A percentile compares a stretch with the other conserved stretches of the same genome.
These are phyloP conservation scores for Trachythela sp. DNA, from an alignment of 64 coral and sea anemone species.

Conservation along the genomic window DNA sequence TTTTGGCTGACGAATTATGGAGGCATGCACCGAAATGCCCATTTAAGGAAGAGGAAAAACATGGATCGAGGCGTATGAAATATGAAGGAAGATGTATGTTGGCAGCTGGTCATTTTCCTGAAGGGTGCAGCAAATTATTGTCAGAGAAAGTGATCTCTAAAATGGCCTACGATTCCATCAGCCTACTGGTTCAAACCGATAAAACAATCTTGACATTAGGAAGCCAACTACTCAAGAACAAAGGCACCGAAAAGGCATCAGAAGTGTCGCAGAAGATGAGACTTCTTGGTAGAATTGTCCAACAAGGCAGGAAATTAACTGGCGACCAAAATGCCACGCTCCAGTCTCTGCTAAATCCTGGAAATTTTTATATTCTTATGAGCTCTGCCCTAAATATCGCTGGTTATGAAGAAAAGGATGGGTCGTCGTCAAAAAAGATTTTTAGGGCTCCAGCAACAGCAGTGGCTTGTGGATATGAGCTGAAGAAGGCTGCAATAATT, in stretches of 20 bases:
- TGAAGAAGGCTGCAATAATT: neutral
- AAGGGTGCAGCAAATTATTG: neutral
- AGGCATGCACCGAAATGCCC: neutral
- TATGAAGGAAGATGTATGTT: neutral
- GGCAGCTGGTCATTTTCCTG: neutral
- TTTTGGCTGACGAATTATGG: neutral
- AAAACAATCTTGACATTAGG: neutral
- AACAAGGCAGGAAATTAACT: neutral
- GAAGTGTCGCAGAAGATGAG: neutral
- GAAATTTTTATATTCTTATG: neutral
- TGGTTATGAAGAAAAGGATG: neutral
- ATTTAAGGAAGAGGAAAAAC: neutral
- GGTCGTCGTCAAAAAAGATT: neutral
- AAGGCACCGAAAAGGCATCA: neutral
- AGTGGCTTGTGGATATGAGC: neutral
- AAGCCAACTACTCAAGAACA: neutral
- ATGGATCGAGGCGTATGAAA: neutral
- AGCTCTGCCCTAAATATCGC: neutral
- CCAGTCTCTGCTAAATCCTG: neutral
- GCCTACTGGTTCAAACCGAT: neutral
- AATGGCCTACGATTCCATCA: neutral
- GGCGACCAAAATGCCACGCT: neutral
- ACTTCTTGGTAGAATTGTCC: neutral
- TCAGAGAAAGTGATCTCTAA: neutral
- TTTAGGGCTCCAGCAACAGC: neutral